Evolutionary conservation across 2,113 vertebrate species (phyloP).

Genomic region (Datnioides undecimradiatus): DNA sequence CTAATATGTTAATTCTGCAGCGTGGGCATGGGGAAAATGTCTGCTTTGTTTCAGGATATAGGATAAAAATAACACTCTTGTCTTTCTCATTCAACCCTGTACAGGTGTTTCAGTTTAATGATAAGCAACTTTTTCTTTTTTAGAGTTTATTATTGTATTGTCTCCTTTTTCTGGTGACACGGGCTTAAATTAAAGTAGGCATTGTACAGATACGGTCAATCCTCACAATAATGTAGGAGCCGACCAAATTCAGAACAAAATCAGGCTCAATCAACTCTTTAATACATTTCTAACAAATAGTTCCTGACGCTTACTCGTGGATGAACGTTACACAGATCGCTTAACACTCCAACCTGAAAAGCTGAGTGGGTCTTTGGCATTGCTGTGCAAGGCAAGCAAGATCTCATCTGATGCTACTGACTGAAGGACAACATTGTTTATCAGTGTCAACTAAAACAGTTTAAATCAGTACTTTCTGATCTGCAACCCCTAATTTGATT

Average conservation of each 20-base stretch:
- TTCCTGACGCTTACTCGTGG: no score
- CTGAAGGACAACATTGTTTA: no score
- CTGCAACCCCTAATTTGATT: no score
- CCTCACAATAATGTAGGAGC: not conserved
- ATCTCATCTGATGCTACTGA: no score
- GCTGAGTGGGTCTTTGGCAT: no score
- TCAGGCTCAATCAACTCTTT: not conserved
- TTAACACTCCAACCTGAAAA: no score
- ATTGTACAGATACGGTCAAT: not conserved
- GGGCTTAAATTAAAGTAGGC: not conserved
- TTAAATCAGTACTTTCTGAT: no score
- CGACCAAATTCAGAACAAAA: not conserved
- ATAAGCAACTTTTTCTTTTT: not conserved
- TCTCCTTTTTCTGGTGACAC: not conserved
- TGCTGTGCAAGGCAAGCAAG: no score
- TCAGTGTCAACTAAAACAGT: no score
- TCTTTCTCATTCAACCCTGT: slow-evolving; percentile 4
- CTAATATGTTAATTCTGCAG: slow-evolving; percentile 60
- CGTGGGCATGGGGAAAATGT: slow-evolving; percentile 20
- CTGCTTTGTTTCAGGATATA: slow-evolving; percentile 41
- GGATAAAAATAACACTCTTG: slow-evolving; percentile 7
- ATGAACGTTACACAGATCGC: no score
- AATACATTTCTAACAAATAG: not conserved
- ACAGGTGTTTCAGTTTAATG: slow-evolving; percentile 18
- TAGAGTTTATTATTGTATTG: not conserved